These are phyloP conservation scores for Drosophila nebulosa DNA, from an alignment of 1,140 invertebrate genomes.

Conservation along the genomic window DNA sequence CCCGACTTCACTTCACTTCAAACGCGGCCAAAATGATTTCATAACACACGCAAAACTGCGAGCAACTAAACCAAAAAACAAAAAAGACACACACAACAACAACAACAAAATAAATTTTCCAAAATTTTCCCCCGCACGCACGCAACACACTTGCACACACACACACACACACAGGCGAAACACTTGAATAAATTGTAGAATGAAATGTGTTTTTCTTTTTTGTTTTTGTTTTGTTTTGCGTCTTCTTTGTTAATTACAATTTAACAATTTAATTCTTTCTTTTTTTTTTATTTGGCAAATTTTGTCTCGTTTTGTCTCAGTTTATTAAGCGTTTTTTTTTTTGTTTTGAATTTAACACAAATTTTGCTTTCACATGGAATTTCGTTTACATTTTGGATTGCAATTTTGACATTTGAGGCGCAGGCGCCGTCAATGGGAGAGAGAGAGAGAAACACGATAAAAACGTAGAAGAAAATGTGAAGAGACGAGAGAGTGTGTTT, in stretches of 20 bases:
- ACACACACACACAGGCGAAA: not conserved
- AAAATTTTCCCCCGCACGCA: conserved; percentile 27
- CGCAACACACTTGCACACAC: not conserved
- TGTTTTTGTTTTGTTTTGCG: not conserved
- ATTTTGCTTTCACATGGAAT: conserved; percentile 51
- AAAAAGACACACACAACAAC: conserved; percentile 3
- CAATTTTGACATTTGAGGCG: conserved; percentile 71
- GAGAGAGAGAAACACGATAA: not conserved
- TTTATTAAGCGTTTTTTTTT: conserved; percentile 12
- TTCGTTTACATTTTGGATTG: conserved; percentile 70
- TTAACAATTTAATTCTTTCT: not conserved
- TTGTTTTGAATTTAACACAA: conserved; percentile 40
- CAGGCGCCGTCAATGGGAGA: conserved; percentile 27
- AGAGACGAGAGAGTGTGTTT: not conserved
- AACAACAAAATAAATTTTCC: conserved; percentile 33
- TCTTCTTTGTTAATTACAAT: not conserved
- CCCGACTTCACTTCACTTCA: conserved; percentile 24
- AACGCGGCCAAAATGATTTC: conserved; percentile 32
- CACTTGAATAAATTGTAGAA: not conserved
- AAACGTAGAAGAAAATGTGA: not conserved
- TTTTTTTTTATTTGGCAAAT: conserved; percentile 6
- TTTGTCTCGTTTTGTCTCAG: not conserved
- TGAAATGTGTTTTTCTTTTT: not conserved
- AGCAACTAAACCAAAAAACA: conserved; percentile 3
- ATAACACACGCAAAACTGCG: conserved; percentile 25